Evolutionary conservation across 2,888 invertebrate genomes (phyloP).

Genomic region (Euzophera pinguis): DNA sequence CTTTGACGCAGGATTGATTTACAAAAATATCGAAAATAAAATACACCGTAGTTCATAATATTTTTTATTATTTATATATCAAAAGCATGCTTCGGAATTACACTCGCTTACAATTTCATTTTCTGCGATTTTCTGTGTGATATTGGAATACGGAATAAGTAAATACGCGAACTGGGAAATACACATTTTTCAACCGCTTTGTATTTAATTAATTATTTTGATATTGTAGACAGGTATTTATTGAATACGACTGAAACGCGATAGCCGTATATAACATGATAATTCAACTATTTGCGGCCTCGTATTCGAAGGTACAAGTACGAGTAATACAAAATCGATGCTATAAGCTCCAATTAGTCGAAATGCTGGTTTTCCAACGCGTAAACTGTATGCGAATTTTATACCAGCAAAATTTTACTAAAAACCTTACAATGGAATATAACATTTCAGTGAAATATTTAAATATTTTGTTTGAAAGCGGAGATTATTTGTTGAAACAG

Average conservation of each 20-base stretch:
- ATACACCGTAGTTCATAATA: not conserved
- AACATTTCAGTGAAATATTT: not conserved
- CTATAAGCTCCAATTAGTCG: constrained; percentile 49
- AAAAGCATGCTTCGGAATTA: not conserved
- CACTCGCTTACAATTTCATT: not conserved
- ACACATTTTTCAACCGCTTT: not conserved
- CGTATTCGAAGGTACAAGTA: constrained; percentile 6
- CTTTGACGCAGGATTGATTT: not conserved
- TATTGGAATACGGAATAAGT: not conserved
- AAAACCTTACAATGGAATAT: constrained; percentile 1
- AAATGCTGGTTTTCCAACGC: constrained; percentile 29
- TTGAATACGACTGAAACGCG: not conserved
- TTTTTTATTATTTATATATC: not conserved
- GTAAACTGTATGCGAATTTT: constrained; percentile 8
- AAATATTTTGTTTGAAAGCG: not conserved
- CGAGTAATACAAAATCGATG: constrained; percentile 57
- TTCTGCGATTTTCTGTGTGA: not conserved
- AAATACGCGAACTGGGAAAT: not conserved
- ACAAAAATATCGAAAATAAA: constrained; percentile 5
- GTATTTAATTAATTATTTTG: not conserved
- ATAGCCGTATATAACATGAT: not conserved
- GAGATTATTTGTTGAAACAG: not conserved
- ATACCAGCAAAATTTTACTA: not conserved
- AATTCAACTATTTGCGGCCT: not conserved
- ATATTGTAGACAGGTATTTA: not conserved